Evolutionary conservation across 2,113 vertebrate species (phyloP), one percentile per base, ranked within the genome.

Genomic region (Lamprologus speciosus): DNA sequence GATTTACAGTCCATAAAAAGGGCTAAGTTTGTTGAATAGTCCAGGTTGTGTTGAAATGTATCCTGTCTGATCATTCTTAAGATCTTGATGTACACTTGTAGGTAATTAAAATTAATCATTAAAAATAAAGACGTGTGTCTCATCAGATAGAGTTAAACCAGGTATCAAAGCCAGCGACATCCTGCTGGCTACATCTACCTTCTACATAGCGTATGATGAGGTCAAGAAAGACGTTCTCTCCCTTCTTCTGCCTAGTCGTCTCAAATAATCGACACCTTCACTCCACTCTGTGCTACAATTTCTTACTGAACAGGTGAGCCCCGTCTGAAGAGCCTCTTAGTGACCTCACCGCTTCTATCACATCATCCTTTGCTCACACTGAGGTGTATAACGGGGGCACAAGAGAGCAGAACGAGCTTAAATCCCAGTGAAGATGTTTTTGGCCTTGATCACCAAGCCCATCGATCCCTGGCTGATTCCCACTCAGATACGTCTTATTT

Each of bases 401-500:
- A 60, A 87, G 93, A 93, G 92, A 91, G 91, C 87, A 92, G 92
- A 95, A 89, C 87, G 73, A 94, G 94, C 91, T 96, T 96, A 97
- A 96, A 97, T 96, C 94, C 95, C 97, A 96, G 96, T 97, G 96
- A 97, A 97, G 96, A 97, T 96, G 96, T 97, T 97, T 96, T 96
- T 97, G 96, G 96, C 97, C 97, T 97, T 97, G 97, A 97, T 97
- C 96, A 96, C 93, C 50, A 87, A 83, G 88, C 89, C 82, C 95
- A 96, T 97, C 96, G 96, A 97, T 97, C 92, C 93, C 89, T 70
- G 94, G 94, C 96, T 95, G 96, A 97, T 97, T 96, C 95, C 89
- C 95, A 94, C 96, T 97, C 97, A 97, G 97, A 96, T 98, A 97
- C 5, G 95, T 99, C 98, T 99, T 97, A 98, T 98, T 99, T 99